These are phyloP conservation scores for Onychostoma macrolepis DNA, from an alignment of 2,113 vertebrate species.

Conservation along the genomic window DNA sequence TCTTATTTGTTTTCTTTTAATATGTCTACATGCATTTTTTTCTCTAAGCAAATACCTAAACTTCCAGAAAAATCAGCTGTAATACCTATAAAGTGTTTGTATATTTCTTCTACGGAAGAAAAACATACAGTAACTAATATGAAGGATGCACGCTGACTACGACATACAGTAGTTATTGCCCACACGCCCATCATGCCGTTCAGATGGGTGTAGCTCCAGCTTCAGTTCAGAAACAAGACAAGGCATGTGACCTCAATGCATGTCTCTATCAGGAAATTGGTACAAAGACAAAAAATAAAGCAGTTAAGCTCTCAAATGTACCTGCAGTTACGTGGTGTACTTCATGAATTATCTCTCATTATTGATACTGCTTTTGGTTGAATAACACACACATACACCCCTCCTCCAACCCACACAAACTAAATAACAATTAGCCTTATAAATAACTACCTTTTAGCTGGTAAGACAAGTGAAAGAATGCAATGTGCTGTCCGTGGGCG, in stretches of 20 bases:
- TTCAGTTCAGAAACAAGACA: slow-evolving; percentile 19
- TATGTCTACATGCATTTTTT: not conserved
- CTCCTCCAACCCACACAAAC: not conserved
- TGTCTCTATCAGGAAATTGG: not conserved
- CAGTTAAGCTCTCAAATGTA: not conserved
- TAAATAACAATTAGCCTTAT: not conserved
- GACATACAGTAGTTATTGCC: not conserved
- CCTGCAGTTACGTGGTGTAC: not conserved
- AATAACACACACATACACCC: not conserved
- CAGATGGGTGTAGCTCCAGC: not conserved
- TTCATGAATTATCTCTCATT: not conserved
- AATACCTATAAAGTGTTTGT: not conserved
- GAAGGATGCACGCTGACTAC: not conserved
- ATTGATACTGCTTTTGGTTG: not conserved
- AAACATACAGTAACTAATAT: not conserved
- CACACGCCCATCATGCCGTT: not conserved
- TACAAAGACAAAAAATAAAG: not conserved
- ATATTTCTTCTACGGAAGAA: not conserved
- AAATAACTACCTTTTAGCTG: not conserved
- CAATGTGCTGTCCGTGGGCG: slow-evolving; percentile 1
- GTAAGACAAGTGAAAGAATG: not conserved
- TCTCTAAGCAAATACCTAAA: not conserved
- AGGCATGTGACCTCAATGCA: not conserved
- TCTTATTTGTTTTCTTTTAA: not conserved
- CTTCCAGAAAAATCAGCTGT: not conserved